These are phyloP conservation scores for Eumerus sabulonum DNA, from an alignment of 2,888 invertebrate genomes.

Conservation along the genomic window DNA sequence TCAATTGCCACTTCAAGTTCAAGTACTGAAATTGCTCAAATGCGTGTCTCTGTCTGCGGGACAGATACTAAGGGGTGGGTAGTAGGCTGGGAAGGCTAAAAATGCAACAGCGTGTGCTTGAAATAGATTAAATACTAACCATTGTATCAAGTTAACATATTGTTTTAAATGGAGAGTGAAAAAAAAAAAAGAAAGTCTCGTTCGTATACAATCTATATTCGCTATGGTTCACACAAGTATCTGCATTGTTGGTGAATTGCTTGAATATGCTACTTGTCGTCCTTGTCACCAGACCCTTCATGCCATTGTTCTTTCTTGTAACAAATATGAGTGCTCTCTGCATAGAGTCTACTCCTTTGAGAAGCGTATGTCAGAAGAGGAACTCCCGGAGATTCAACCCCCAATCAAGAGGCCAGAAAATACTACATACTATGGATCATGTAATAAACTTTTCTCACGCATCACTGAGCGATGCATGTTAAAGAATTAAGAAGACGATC, in stretches of 20 bases:
- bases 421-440: constrained; percentile 54
- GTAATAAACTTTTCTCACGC: constrained; percentile 63
- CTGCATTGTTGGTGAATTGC: constrained; percentile 39
- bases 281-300: constrained; percentile 58
- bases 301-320: constrained; percentile 46
- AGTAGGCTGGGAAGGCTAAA: background rate
- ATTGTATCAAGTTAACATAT: too few relatives aligned
- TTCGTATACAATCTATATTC: background rate
- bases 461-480: constrained; percentile 35
- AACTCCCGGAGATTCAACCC: constrained; percentile 63
- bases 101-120: background rate
- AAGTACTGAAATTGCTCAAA: constrained; percentile 33
- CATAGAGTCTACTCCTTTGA: constrained; percentile 62
- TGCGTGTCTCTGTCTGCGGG: constrained; percentile 2
- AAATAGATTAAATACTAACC: background rate
- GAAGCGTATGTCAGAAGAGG: constrained; percentile 54
- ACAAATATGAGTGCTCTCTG: constrained; percentile 64
- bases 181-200: too few relatives aligned
- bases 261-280: constrained; percentile 66
- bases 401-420: constrained; percentile 56
- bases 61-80: constrained; percentile 18
- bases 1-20: constrained; percentile 37
- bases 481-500: constrained; percentile 35
- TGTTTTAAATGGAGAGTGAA: too few relatives aligned
- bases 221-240: constrained; percentile 25